Base-by-base conservation (phyloP, 2,888 invertebrate genomes). In the Lasius platythorax region DNA sequence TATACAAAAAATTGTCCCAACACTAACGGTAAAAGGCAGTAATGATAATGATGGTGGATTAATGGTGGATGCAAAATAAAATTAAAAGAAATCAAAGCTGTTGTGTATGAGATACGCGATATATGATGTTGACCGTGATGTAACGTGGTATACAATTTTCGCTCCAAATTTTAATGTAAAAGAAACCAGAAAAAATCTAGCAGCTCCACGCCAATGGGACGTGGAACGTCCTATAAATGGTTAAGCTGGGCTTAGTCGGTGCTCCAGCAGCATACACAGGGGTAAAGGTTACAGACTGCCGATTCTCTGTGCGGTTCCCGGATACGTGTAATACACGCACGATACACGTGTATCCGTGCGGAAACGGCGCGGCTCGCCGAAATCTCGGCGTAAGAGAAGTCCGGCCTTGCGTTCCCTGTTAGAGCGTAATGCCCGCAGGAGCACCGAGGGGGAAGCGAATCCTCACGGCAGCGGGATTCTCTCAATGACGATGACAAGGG, bases 401-500 rank as follows among this genome's bases (percentile, higher is more conserved):
- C 76, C 82, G 86, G 81, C 82, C 78, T 85, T 83, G 83, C 63
- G 83, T 53, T 53, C 53, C 53, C 53, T 53, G 83, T 63, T 68
- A 40, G 33, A 43, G 46, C 74, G 86, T 89, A 85, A 88, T 90
- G 90, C 90, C 88, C 87, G 79, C 75, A 85, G 87, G 79, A 85
- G 73, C 70, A 82, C 61, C 66, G 83, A 84, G 89, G 78, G 88
- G 84, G 72, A 89, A 53, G 53, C 53, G 53, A 15, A 89, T 85
- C 89, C 84, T 87, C 84, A 72, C 61, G 12, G 79, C 68, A 53
- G 90, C 82, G 89, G 90, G 88, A 93, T 93, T 91, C 89, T 91
- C 89, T 91, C 91, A 90, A 93, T 94, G 94, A 94, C 89, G 93
- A 92, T 94, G 94, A 94, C 93, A 92, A 94, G 93, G 93, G 94